Conservation (phyloP, 2,113 vertebrate genomes). For the Corythoichthys haematopterus region DNA sequence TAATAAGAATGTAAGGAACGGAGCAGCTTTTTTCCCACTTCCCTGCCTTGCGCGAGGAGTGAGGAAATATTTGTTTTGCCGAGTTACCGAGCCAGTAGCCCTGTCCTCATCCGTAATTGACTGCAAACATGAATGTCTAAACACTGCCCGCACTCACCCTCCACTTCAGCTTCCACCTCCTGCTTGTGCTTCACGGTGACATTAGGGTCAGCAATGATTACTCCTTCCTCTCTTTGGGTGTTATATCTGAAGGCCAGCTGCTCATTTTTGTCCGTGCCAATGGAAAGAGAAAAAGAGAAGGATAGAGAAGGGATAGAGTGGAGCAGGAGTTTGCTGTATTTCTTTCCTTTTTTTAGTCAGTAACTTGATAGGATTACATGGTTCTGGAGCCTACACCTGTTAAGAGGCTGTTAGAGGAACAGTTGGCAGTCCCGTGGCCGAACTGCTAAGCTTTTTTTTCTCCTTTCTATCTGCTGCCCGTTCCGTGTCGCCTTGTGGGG, state of each 20-base stretch:
- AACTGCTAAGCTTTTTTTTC: constrained; percentile 59
- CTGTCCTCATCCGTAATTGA: constrained; percentile 73
- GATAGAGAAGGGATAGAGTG: constrained; percentile 23
- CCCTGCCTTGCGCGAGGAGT: constrained; percentile 33
- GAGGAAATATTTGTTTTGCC: constrained; percentile 65
- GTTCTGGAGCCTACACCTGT: constrained; percentile 76
- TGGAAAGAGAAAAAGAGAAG: constrained; percentile 53
- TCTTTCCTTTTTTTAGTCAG: constrained; percentile 58
- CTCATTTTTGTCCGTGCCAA: constrained; percentile 73
- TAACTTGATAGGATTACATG: constrained; percentile 81
- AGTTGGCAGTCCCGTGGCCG: constrained; percentile 69
- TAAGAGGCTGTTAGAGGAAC: constrained; percentile 77
- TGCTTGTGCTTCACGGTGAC: constrained; percentile 18
- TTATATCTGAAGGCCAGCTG: constrained; percentile 81
- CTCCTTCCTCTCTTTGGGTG: constrained; percentile 80
- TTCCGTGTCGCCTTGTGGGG: constrained; percentile 48
- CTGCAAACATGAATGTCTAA: constrained; percentile 73
- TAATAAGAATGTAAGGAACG: constrained; percentile 41
- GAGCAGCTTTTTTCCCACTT: constrained; percentile 36
- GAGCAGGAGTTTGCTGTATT: constrained; percentile 66
- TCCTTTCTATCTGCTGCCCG: constrained; percentile 30
- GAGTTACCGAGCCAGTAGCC: constrained; percentile 58
- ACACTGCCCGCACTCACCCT: constrained; percentile 54
- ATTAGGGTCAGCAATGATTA: constrained; percentile 5
- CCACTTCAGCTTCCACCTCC: constrained; percentile 45